phyloP scores from a whole-genome alignment of 2,888 invertebrate genomes.

The Podabrus alpinus region DNA sequence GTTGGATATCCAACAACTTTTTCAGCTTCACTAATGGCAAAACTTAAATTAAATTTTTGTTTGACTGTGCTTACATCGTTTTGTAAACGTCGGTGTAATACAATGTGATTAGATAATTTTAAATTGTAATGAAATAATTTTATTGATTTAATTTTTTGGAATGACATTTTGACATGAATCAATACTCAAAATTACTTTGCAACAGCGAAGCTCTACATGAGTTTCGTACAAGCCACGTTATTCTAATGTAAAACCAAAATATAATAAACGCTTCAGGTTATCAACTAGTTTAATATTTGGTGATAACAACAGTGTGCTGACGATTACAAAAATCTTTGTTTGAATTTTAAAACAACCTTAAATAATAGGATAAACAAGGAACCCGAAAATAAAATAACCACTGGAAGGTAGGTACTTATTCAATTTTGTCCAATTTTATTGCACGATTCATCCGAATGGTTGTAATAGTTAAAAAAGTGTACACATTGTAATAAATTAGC shows the following conservation, averaged over 20 bases:
- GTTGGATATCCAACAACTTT: slow-evolving; percentile 96
- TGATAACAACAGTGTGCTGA: not conserved
- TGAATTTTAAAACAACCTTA: too few species aligned
- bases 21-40: slow-evolving; percentile 91
- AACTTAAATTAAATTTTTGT: slow-evolving; percentile 69
- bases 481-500: too few species aligned
- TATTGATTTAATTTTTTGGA: not conserved
- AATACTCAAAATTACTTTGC: not conserved
- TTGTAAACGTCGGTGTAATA: not conserved
- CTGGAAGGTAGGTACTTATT: too few species aligned
- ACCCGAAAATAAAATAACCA: too few species aligned
- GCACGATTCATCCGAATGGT: too few species aligned
- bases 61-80: not conserved
- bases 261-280: not conserved
- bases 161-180: not conserved
- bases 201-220: not conserved
- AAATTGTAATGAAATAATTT: not conserved
- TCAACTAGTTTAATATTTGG: not conserved
- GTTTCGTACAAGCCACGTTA: not conserved
- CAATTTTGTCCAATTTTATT: too few species aligned
- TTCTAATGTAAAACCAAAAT: not conserved
- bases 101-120: not conserved
- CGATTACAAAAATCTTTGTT: too few species aligned
- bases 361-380: too few species aligned
- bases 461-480: too few species aligned